Base-by-base conservation (phyloP, 1,140 invertebrate species). In the Drosophila pruinosa region DNA sequence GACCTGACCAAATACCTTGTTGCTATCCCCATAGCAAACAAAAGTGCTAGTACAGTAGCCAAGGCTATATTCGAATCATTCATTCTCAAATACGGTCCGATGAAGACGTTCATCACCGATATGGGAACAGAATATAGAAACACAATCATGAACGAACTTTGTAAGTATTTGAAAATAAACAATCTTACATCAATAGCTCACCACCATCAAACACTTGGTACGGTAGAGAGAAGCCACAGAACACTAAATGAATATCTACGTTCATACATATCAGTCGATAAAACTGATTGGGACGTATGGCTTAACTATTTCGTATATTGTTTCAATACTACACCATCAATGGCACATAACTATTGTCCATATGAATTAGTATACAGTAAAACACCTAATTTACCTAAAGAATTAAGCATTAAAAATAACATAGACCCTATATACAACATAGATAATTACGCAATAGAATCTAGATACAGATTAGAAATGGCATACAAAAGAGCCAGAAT, bases 71-170 rank as follows among this genome's bases (percentile, higher is more conserved):
- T 75, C n/a, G 71, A 83, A 56, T 28, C 28, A 10, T 69, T 62
- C 24, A 48, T 62, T 39, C 67, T 72, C 2, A 67, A 43, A 21
- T 64, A 38, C 59, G 43, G 36, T 58, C 41, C 63, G 39, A 72
- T 67, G 54, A 72, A 72, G 56, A 72, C 45, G 39, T 53, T 65
- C 36, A 59, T 65, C 24, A 38, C 56, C 14, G 65, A 67, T 47
- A 68, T 68, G 65, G 48, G 56, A 31, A 68, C 71, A 41, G 73
- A 83, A 45, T 74, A 79, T 61, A 74, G 61, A 56, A 79, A 80
- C 57, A 19, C 67, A 54, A 43, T 65, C 12, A 61, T 83, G 7
- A 24, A 59, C 19, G 57, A 75, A 14, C 17, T 82, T 4, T 57
- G 43, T n/a, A 58, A 70, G 39, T 53, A 74, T 14, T 7, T 82